A percentile compares a stretch with the other conserved stretches of the same genome.
These are phyloP conservation scores for Harpegnathos saltator DNA, from an alignment of 1,140 invertebrate genomes.

Conservation along the genomic window DNA sequence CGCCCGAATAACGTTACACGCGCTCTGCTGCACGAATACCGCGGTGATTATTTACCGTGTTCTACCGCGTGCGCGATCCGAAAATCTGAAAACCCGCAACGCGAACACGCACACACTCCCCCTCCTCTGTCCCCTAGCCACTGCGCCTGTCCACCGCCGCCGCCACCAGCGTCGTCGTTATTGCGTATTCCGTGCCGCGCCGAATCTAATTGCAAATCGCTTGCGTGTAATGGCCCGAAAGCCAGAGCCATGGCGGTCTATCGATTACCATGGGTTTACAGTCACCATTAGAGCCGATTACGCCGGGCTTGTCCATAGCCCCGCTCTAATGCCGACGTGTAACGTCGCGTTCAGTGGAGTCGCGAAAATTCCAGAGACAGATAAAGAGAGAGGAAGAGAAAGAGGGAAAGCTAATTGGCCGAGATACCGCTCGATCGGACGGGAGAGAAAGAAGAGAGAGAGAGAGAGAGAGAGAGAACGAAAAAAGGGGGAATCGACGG, in stretches of 20 bases:
- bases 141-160: no score
- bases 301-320: neutral
- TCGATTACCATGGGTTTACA: conserved; percentile 74
- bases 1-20: neutral
- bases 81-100: conserved; percentile 56
- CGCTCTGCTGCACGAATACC: conserved; percentile 1
- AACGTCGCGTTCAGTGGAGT: conserved; percentile 26
- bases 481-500: no score
- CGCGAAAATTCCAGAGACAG: neutral
- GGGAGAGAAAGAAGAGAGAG: no score
- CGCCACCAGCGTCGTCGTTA: conserved; percentile 5
- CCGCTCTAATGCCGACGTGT: conserved; percentile 12
- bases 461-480: no score
- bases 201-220: conserved; percentile 70
- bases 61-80: neutral
- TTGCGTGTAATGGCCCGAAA: conserved; percentile 64
- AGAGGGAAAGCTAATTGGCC: no score
- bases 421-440: no score
- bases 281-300: conserved; percentile 71
- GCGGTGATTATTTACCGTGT: conserved; percentile 9
- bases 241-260: conserved; percentile 62
- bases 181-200: conserved; percentile 44
- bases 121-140: no score
- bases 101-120: neutral
- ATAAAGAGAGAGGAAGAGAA: no score